Evolutionary conservation across 2,888 invertebrate genomes (phyloP).

Genomic region (Watsonalla binaria): DNA sequence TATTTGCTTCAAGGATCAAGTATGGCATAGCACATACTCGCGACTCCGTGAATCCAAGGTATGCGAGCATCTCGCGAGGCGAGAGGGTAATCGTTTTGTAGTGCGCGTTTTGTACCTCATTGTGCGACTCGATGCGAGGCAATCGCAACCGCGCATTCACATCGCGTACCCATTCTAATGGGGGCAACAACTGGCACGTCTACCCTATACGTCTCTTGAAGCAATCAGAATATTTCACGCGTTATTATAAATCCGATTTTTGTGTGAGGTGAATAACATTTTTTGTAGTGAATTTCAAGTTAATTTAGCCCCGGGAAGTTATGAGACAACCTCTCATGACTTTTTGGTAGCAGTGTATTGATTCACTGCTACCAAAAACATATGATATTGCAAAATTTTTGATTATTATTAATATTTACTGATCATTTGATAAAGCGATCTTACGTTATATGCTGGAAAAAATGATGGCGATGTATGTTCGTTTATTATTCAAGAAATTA

Average conservation of each 20-base stretch:
- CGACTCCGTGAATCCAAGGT: slow-evolving; percentile 32
- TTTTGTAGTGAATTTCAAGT: slow-evolving; percentile 15
- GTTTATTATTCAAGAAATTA: too few species aligned
- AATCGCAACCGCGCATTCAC: slow-evolving; percentile 55
- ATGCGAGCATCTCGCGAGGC: slow-evolving; percentile 44
- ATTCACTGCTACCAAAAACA: too few species aligned
- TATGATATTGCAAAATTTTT: too few species aligned
- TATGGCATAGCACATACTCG: slow-evolving; percentile 10
- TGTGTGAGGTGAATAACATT: slow-evolving; percentile 39
- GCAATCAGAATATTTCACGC: slow-evolving; percentile 44
- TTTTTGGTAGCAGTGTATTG: too few species aligned
- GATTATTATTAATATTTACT: too few species aligned
- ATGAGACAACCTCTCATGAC: too few species aligned
- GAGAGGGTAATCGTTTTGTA: slow-evolving; percentile 72
- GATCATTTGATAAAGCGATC: too few species aligned
- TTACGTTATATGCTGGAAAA: too few species aligned
- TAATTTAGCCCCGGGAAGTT: slow-evolving; percentile 1
- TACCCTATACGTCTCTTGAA: slow-evolving; percentile 38
- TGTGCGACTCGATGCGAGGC: slow-evolving; percentile 51
- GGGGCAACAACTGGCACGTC: slow-evolving; percentile 47
- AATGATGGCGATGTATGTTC: too few species aligned
- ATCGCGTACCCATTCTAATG: slow-evolving; percentile 65
- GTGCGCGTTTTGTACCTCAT: slow-evolving; percentile 62
- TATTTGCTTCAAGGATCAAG: slow-evolving; percentile 33
- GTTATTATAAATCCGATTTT: slow-evolving; percentile 55